Base-by-base conservation (phyloP, 2,888 invertebrate species). In the Cremastinae sp. region DNA sequence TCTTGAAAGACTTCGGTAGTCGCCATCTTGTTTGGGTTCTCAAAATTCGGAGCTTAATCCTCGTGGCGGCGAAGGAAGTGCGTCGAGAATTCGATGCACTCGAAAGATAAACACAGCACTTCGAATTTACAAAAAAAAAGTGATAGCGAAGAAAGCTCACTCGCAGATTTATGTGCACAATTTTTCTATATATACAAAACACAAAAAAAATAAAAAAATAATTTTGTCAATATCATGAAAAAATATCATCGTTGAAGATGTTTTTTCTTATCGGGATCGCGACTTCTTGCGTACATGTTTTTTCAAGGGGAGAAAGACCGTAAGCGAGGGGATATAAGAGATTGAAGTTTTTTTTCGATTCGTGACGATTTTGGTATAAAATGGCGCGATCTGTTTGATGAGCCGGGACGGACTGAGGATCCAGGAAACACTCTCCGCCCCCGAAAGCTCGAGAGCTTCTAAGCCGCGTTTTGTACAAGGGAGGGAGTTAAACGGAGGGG, bases 1-100 rank as follows among this genome's bases (percentile, higher is more conserved):
- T 89, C 89, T 82, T 89, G 89, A 75, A 88, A 89, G 16, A 89
- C 85, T 69, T 89, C 88, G 47, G 89, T 89, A 18, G 89, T 89
- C 78, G 88, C 87, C 89, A 89, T 89, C 64, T 74, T 83, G 53
- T 47, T 12, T 45, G 28, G n/a, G 35, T 47, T 28, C 3, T 8
- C 10, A 7, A 7, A 43, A 16, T 39, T 39, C 28, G 16, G 2
- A 53, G 55, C 41, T 75, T 69, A 49, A 69, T 74, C 74, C 64
- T 75, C 45, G 14, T 7, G 7, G 22, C 9, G 3, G 20, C 28
- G 14, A 20, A 12, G 37, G 22, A 10, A 22, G n/a, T 12, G 12
- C 47, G 22, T 53, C 7, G 41, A 58, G 16, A 62, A 62, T 35
- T 49, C 39, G 22, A 22, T 37, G 22, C 68, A 74, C 74, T 39